Conservation (phyloP, 2,797 vertebrate species). For the Sardinella longiceps region DNA sequence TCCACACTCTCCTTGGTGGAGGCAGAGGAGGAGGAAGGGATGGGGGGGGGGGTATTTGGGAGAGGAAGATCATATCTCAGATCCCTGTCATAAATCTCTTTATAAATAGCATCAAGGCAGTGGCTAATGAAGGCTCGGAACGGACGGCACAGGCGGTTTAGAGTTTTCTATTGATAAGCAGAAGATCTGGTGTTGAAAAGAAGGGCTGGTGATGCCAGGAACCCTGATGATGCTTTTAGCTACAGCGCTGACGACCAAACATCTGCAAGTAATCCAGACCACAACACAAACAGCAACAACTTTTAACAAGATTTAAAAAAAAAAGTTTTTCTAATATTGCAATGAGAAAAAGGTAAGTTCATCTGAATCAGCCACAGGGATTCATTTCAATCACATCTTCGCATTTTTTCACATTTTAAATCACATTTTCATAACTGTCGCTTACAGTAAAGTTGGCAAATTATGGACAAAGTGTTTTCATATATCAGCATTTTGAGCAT, state of each 20-base stretch:
- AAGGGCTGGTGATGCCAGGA: neutral
- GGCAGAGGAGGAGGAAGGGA: neutral
- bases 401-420: too few relatives aligned
- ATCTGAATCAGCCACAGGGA: too few relatives aligned
- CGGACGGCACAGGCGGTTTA: neutral
- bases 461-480: neutral
- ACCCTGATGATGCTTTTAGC: neutral
- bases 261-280: neutral
- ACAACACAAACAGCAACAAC: neutral
- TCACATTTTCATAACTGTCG: neutral
- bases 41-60: conserved; percentile 44
- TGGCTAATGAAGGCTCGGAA: neutral
- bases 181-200: neutral
- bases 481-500: neutral
- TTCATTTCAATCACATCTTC: too few relatives aligned
- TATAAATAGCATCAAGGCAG: conserved; percentile 5
- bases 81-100: conserved; percentile 14
- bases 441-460: neutral
- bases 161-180: neutral
- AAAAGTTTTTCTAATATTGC: neutral
- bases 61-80: conserved; percentile 21
- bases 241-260: neutral
- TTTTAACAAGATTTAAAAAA: neutral
- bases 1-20: neutral
- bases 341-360: neutral